These are phyloP conservation scores for Cyclophora punctaria DNA, from an alignment of 2,888 invertebrate species.

Conservation along the genomic window DNA sequence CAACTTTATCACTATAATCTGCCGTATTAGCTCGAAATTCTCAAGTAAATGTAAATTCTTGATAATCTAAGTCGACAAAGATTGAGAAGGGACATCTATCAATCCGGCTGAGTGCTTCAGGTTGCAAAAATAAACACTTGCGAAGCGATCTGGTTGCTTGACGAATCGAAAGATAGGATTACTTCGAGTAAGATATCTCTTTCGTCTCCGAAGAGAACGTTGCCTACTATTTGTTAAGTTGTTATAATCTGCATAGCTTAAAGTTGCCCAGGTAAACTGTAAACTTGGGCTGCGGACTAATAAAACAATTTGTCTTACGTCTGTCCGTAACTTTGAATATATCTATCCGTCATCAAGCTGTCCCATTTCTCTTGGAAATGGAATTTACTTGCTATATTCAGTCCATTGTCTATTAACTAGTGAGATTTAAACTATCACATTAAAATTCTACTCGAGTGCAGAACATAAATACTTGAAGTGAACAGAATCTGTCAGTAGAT, in stretches of 20 bases:
- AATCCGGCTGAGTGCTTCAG: slow-evolving; percentile 26
- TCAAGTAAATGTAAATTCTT: slow-evolving; percentile 36
- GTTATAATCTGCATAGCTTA: no score
- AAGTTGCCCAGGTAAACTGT: no score
- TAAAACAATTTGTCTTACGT: no score
- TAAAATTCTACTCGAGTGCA: slow-evolving; percentile 5
- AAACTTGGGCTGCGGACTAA: no score
- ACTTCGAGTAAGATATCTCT: neutral
- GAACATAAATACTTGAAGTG: slow-evolving; percentile 6
- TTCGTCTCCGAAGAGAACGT: no score
- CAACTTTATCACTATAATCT: neutral
- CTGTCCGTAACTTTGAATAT: no score
- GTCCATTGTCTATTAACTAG: neutral
- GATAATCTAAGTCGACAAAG: slow-evolving; percentile 54
- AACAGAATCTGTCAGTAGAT: slow-evolving; percentile 18
- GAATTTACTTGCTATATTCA: neutral
- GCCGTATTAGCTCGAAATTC: slow-evolving; percentile 13
- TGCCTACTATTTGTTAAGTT: no score
- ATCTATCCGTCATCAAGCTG: neutral
- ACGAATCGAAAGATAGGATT: slow-evolving; percentile 7
- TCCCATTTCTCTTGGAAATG: neutral
- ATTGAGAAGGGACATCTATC: slow-evolving; percentile 52
- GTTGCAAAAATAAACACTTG: slow-evolving; percentile 28
- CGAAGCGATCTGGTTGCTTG: slow-evolving; percentile 14
- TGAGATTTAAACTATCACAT: slow-evolving; percentile 1